These are phyloP conservation scores for Amphipoea oculea DNA, from an alignment of 2,888 invertebrate genomes.

Conservation along the genomic window DNA sequence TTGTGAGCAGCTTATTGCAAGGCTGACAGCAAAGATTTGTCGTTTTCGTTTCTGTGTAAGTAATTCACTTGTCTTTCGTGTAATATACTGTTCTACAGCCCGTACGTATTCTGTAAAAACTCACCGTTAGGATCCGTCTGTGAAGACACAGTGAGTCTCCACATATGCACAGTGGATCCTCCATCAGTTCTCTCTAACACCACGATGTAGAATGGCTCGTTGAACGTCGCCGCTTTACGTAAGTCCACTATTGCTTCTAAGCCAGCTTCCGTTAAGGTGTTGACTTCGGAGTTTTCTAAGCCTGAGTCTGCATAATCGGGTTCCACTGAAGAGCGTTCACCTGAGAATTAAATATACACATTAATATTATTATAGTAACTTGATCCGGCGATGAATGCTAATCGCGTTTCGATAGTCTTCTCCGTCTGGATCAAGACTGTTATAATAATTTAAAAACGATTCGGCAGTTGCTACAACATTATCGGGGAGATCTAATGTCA, in stretches of 20 bases:
- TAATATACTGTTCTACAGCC: neutral
- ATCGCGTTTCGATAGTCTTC: neutral
- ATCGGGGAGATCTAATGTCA: too few relatives aligned
- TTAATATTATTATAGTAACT: neutral
- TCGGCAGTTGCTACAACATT: too few relatives aligned
- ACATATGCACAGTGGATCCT: conserved; percentile 98
- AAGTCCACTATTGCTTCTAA: conserved; percentile 97
- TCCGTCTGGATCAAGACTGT: too few relatives aligned
- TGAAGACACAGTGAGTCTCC: conserved; percentile 97
- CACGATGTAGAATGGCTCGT: conserved; percentile 98
- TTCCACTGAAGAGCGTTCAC: conserved; percentile 82
- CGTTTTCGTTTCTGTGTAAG: too few relatives aligned
- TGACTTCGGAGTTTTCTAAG: conserved; percentile 79
- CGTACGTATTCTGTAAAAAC: neutral
- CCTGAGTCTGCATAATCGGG: conserved; percentile 79
- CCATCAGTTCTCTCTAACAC: conserved; percentile 96
- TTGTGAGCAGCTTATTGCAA: too few relatives aligned
- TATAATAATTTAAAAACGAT: too few relatives aligned
- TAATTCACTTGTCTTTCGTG: neutral
- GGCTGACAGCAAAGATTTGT: too few relatives aligned
- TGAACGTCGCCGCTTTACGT: conserved; percentile 95
- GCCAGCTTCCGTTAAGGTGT: conserved; percentile 91
- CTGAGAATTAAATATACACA: conserved; percentile 49
- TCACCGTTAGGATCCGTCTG: conserved; percentile 88
- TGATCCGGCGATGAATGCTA: neutral